phyloP scores from a whole-genome alignment of 2,113 vertebrate species.

The Machaerirhynchus nigripectus region DNA sequence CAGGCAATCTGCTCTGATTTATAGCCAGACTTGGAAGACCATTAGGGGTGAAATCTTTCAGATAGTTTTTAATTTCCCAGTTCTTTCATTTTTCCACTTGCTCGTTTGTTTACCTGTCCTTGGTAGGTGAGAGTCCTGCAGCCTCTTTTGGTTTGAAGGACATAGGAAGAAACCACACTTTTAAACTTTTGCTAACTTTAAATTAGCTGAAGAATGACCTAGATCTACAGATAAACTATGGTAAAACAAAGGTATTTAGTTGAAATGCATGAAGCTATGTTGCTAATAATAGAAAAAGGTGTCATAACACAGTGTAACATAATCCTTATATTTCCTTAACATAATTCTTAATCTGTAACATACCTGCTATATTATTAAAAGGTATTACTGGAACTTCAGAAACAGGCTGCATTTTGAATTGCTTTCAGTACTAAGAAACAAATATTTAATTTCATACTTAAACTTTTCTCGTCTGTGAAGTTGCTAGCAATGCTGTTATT shows the following conservation, averaged over 20 bases:
- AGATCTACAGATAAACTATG: background rate
- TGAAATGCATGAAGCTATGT: background rate
- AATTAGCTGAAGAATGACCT: background rate
- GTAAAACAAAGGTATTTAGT: background rate
- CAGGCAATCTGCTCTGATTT: background rate
- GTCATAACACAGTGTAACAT: background rate
- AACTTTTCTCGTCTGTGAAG: background rate
- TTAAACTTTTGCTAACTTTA: background rate
- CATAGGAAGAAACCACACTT: background rate
- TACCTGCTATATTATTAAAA: background rate
- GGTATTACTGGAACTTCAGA: background rate
- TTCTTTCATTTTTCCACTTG: background rate
- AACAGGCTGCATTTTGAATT: background rate
- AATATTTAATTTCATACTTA: background rate
- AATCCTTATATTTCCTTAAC: background rate
- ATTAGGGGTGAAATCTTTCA: background rate
- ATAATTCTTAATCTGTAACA: background rate
- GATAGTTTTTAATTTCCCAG: background rate
- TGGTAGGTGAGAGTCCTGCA: background rate
- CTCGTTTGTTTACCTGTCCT: background rate
- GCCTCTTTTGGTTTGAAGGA: background rate
- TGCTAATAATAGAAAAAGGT: background rate
- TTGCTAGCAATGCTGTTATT: background rate
- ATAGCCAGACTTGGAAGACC: background rate
- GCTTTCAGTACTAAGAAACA: background rate